Evolutionary conservation across 2,888 invertebrate species (phyloP).

Genomic region (Plusia festucae): DNA sequence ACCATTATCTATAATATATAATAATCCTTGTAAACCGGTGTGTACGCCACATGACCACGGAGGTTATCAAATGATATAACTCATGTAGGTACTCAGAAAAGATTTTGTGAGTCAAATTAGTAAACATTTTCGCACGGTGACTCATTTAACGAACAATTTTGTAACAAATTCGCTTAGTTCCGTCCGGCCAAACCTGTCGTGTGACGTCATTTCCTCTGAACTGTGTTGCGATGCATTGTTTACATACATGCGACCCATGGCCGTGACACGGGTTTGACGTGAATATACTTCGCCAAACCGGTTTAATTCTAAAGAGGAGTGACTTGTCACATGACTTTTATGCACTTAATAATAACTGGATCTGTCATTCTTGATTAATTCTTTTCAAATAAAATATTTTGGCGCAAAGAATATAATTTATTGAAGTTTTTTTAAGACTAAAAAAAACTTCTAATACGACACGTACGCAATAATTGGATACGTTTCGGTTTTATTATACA

Average conservation of each 20-base stretch:
- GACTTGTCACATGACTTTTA: neutral
- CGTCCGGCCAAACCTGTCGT: constrained; percentile 35
- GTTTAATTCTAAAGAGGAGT: constrained; percentile 21
- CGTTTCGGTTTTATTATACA: no score
- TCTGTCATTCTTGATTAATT: no score
- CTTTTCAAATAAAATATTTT: no score
- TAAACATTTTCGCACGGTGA: constrained; percentile 20
- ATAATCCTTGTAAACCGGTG: no score
- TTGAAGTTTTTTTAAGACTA: no score
- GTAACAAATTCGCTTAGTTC: constrained; percentile 31
- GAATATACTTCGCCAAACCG: constrained; percentile 30
- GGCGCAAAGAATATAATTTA: neutral
- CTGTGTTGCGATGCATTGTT: constrained; percentile 22
- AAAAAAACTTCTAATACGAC: no score
- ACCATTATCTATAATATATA: no score
- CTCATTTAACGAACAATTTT: constrained; percentile 19
- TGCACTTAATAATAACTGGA: neutral
- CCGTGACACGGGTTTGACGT: constrained; percentile 54
- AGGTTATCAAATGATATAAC: no score
- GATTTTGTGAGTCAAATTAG: constrained; percentile 15
- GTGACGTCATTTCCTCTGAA: constrained; percentile 29
- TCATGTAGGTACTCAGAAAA: neutral
- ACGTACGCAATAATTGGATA: no score
- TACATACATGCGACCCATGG: constrained; percentile 47
- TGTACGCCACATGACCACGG: no score